These are phyloP conservation scores for Dicranocentrus wangi DNA, from an alignment of 2,888 invertebrate species.

Conservation along the genomic window DNA sequence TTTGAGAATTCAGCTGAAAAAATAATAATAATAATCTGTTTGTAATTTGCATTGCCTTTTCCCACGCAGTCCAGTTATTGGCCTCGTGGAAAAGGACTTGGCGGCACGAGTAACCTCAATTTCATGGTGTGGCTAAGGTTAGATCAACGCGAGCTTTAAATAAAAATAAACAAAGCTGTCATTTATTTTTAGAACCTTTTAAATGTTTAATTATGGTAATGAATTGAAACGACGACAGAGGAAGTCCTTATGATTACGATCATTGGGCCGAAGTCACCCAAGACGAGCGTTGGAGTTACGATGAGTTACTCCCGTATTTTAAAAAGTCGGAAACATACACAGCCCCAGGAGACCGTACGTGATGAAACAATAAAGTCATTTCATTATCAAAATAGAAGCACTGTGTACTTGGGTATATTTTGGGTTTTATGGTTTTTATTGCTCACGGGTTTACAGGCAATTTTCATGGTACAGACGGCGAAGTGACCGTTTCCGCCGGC, in stretches of 20 bases:
- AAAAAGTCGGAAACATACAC: constrained; percentile 47
- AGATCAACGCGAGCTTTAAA: too few species aligned
- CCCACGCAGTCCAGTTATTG: constrained; percentile 44
- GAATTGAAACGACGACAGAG: too few species aligned
- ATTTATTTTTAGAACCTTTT: too few species aligned
- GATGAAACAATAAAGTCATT: background rate
- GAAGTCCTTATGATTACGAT: constrained; percentile 37
- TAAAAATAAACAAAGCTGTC: too few species aligned
- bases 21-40: too few species aligned
- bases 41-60: background rate
- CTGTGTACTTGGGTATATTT: too few species aligned
- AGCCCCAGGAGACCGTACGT: constrained; percentile 16
- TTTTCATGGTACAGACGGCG: constrained; percentile 70
- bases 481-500: constrained; percentile 64
- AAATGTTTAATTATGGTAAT: too few species aligned
- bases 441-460: constrained; percentile 43
- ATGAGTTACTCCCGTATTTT: constrained; percentile 43
- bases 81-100: constrained; percentile 41
- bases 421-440: constrained; percentile 12
- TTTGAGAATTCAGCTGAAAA: background rate
- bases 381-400: too few species aligned
- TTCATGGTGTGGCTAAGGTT: constrained; percentile 42
- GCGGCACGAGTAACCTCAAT: constrained; percentile 44
- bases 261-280: constrained; percentile 33
- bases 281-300: constrained; percentile 41